These are phyloP conservation scores for Todus mexicanus DNA, from an alignment of 2,797 vertebrate genomes.

Conservation along the genomic window DNA sequence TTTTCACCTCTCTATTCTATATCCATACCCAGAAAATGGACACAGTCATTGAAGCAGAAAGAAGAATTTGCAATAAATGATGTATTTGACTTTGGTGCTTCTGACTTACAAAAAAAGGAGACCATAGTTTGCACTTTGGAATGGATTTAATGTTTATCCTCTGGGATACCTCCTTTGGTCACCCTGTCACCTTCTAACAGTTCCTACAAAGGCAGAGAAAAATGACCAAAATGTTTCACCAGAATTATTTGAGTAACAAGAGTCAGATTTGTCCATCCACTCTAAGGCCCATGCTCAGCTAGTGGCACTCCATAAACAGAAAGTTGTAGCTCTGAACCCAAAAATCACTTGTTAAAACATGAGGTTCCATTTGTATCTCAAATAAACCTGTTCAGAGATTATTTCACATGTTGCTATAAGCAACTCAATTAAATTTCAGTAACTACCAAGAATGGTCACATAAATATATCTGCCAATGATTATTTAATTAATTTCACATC, in stretches of 20 bases:
- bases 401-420: neutral
- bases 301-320: neutral
- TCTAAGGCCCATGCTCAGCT: neutral
- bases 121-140: neutral
- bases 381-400: neutral
- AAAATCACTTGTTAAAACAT: neutral
- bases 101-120: neutral
- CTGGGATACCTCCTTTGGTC: neutral
- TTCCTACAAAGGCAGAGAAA: neutral
- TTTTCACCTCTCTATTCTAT: neutral
- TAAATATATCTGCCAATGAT: neutral
- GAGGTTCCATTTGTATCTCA: neutral
- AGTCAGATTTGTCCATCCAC: neutral
- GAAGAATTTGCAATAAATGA: slow-evolving; percentile 30
- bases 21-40: neutral
- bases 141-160: neutral
- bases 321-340: neutral
- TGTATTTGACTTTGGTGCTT: slow-evolving; percentile 36
- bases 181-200: neutral
- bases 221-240: neutral
- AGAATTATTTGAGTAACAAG: neutral
- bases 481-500: neutral
- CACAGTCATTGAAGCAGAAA: slow-evolving; percentile 18
- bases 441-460: neutral
- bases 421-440: neutral